Evolutionary conservation across 2,888 invertebrate species (phyloP), one percentile per base, ranked within the genome.

Genomic region (Drosophila meridiana): DNA sequence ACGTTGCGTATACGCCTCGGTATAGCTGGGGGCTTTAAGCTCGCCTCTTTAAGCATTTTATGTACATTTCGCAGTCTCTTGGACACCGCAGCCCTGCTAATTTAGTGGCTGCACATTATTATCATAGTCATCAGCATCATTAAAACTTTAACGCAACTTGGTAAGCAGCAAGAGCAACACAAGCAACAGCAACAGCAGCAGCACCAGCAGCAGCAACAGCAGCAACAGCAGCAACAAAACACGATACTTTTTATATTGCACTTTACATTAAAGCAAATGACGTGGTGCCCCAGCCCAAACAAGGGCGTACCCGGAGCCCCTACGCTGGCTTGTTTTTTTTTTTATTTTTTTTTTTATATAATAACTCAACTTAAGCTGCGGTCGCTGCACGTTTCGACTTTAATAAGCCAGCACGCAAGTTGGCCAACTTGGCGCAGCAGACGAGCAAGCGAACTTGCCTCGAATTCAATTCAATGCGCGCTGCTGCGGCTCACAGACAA

Each of bases 81-180:
- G 43, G 62, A 28, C 69, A 63, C 58, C 80, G 48, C 82, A 55
- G 60, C 63, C 48, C 82, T 72, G 87, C 88, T 89, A 90, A 87
- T 87, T 87, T 89, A 89, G 89, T 90, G 89, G 87, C 84, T 82
- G 76, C 89, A 80, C 90, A 87, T 82, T 90, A 90, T 87, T 90
- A 87, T 87, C 90, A 82, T 84, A 85, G 90, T 87, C 90, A 87
- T 90, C 87, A 89, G 88, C 90, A 90, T 87, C 87, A 87, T 87
- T 87, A 87, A 87, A 87, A 87, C 81, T 87, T 87, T 85, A 78
- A 89, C 79, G 87, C 78, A 90, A 86, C 69, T 90, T 89, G 84
- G 73, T 83, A 73, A 76, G 81, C 80, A 82, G 73, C 81, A 81
- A 66, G 67, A 76, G 69, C 45, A 70, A n/a, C 66, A 55, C 38